Conservation (phyloP, 2,888 invertebrate genomes). For the Eupeodes latifasciatus region DNA sequence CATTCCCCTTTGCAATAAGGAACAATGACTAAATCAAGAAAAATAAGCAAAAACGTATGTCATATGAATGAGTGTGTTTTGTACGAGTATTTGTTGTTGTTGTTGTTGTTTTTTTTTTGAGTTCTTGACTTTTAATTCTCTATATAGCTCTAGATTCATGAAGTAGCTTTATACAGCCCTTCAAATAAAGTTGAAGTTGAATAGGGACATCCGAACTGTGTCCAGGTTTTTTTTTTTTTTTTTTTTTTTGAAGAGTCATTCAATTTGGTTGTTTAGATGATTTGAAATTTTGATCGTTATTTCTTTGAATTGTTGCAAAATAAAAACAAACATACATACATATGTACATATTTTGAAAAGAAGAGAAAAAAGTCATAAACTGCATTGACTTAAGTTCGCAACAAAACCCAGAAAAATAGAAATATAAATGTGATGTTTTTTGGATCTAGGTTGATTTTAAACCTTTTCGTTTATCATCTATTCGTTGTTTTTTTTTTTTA, state of each 20-base stretch:
- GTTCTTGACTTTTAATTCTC: slow-evolving; percentile 68
- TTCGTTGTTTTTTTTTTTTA: too few relatives aligned
- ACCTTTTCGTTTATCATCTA: too few relatives aligned
- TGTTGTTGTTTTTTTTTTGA: background rate
- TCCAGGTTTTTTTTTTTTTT: background rate
- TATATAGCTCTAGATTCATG: slow-evolving; percentile 30
- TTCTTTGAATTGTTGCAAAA: background rate
- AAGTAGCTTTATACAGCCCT: background rate
- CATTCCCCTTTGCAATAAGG: background rate
- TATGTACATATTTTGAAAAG: background rate
- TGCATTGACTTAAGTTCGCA: background rate
- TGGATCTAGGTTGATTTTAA: too few relatives aligned
- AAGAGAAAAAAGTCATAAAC: background rate
- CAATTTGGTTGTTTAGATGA: background rate
- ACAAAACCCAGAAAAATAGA: too few relatives aligned
- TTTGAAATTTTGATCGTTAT: background rate
- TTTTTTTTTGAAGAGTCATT: background rate
- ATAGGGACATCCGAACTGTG: background rate
- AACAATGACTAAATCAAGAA: slow-evolving; percentile 37
- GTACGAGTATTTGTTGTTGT: background rate
- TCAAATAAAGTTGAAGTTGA: background rate
- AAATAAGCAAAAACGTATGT: slow-evolving; percentile 11
- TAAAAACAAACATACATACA: background rate
- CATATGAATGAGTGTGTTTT: background rate
- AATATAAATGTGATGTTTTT: too few relatives aligned